Evolutionary conservation across 2,888 invertebrate genomes (phyloP).

Genomic region (Gisinianus flammeolus): DNA sequence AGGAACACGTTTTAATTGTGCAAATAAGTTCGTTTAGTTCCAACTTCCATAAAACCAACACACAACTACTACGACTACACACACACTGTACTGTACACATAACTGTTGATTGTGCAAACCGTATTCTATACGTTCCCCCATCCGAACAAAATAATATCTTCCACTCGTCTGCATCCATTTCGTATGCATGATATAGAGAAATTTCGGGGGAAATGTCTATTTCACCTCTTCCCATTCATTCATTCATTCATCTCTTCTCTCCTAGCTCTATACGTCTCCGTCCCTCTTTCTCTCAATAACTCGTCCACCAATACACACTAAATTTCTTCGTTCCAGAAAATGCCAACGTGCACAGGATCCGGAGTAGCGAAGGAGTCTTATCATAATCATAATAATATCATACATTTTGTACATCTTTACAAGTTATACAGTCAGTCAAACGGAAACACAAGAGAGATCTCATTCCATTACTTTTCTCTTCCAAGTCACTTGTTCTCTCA

Average conservation of each 20-base stretch:
- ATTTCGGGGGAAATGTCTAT: background rate
- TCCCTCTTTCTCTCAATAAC: conserved; percentile 1
- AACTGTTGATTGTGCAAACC: conserved; percentile 15
- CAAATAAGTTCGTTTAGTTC: conserved; percentile 11
- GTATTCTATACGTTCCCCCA: background rate
- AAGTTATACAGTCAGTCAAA: conserved; percentile 8
- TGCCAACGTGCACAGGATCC: background rate
- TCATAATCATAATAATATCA: conserved; percentile 9
- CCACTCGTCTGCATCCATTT: background rate
- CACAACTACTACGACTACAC: background rate
- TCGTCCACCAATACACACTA: background rate
- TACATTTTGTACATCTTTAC: conserved; percentile 15
- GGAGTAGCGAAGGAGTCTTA: background rate
- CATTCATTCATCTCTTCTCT: background rate
- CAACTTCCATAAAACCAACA: conserved; percentile 20
- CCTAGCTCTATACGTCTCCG: background rate
- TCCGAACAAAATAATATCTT: conserved; percentile 5
- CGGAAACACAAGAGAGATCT: conserved; percentile 16
- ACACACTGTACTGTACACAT: background rate
- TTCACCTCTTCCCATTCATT: background rate
- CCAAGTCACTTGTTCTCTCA: conserved; percentile 13
- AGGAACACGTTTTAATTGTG: conserved; percentile 19
- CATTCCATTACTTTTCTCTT: conserved; percentile 2
- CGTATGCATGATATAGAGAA: background rate
- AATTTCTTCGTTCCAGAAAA: background rate